Conservation (phyloP, 35 echinoderm and acorn worm genomes). For the Nesometra sesokonis region DNA sequence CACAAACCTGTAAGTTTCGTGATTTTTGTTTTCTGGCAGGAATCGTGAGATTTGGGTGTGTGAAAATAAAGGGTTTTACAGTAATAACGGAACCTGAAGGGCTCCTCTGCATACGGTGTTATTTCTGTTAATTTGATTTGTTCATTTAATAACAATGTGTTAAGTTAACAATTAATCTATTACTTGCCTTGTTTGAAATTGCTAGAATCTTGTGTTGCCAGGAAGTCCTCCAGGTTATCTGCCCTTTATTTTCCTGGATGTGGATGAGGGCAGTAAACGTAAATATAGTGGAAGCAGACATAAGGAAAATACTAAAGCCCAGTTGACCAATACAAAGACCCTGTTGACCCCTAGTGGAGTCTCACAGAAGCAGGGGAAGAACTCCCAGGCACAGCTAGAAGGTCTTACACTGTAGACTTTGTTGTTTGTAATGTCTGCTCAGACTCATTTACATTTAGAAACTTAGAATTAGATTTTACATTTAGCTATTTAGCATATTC, state of each 20-base stretch:
- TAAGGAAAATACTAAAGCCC: neutral
- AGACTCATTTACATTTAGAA: too few relatives aligned
- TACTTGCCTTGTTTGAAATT: neutral
- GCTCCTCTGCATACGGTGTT: too few relatives aligned
- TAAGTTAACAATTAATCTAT: too few relatives aligned
- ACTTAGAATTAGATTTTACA: too few relatives aligned
- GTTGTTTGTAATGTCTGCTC: neutral
- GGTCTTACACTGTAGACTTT: neutral
- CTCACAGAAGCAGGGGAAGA: neutral
- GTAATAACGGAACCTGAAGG: too few relatives aligned
- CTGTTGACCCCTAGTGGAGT: neutral
- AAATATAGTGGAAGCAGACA: neutral
- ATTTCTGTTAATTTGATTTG: too few relatives aligned
- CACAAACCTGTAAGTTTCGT: too few relatives aligned
- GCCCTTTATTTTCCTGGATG: conserved; percentile 1
- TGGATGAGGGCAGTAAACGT: neutral
- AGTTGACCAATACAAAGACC: neutral
- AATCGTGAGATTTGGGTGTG: too few relatives aligned
- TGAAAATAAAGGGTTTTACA: too few relatives aligned
- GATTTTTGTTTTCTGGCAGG: too few relatives aligned
- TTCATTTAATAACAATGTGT: too few relatives aligned
- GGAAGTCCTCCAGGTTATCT: conserved; percentile 4
- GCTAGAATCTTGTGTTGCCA: neutral
- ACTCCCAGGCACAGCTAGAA: neutral
- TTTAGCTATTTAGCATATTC: too few relatives aligned